Base-by-base conservation (phyloP, 2,113 vertebrate genomes). In the Campylomormyrus numenius region DNA sequence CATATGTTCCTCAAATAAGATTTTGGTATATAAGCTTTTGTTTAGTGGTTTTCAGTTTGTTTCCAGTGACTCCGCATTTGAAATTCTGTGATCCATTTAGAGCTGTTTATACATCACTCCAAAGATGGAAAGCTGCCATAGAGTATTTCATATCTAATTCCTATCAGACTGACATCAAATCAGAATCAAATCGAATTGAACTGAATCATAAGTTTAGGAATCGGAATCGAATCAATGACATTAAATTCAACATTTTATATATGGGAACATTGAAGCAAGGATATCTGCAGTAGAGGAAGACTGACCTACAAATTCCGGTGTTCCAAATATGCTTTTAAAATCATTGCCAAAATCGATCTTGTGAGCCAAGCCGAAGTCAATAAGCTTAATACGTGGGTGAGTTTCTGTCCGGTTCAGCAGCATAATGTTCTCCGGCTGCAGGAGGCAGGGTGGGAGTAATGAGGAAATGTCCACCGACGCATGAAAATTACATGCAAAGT, bases 251-350 rank as follows among this genome's bases (percentile, higher is more conserved):
- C 74, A 80, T 42, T 70, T 13, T 35, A 31, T 39, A 77, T 77
- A 39, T 10, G 13, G 70, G 10, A 42, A 80, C 35, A 77, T 42
- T 42, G 62, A 77, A 77, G 35, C 74, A 80, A 11, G 56, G 13
- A 27, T 45, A 89, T 56, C 50, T 53, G 58, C 89, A 50, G 42
- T 66, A 88, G n/a, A 83, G 80, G 88, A 50, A 92, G 83, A 96
- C 97, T 96, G 92, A 99, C 98, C 98, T 91, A 99, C 98, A 95
- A 99, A 99, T 92, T 99, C 98, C 1, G 98, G 98, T 0, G 98
- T 99, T 90, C 98, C 98, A 7, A 99, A 99, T 92, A 99, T 99
- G 94, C 99, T 99, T 95, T 99, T 99, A 93, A 99, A 99, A 94
- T 99, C 98, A 93, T 98, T 99, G 93, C 98, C 97, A 90, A 98